phyloP scores from a whole-genome alignment of 64 coral and sea anemone species.

The Anthopleura sola region DNA sequence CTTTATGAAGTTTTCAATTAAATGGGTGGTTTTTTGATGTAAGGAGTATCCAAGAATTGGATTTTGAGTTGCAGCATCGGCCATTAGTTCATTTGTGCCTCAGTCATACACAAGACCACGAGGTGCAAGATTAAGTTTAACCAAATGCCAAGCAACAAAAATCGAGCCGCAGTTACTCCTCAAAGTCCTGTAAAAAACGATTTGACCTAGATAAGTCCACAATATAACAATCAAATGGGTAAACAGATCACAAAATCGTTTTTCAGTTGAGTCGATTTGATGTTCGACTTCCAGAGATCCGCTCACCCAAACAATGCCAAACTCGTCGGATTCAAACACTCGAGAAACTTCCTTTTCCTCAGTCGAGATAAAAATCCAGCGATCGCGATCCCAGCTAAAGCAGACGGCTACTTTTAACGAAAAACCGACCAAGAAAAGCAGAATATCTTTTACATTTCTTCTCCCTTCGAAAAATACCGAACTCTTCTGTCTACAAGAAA shows the following conservation, averaged over 20 bases:
- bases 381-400: background rate
- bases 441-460: background rate
- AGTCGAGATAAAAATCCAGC: background rate
- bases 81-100: background rate
- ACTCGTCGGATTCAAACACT: background rate
- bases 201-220: background rate
- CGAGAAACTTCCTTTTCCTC: background rate
- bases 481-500: background rate
- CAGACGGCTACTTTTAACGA: background rate
- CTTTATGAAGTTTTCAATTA: constrained; percentile 45
- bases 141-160: background rate
- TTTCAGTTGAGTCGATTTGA: background rate
- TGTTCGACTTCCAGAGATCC: background rate
- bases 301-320: too few species aligned
- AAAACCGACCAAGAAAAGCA: background rate
- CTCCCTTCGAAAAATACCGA: background rate
- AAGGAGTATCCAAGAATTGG: constrained; percentile 53
- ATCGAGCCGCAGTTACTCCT: background rate
- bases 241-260: background rate
- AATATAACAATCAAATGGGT: background rate
- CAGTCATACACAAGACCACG: background rate
- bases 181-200: background rate
- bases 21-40: constrained; percentile 53
- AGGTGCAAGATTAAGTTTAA: background rate
- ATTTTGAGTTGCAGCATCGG: background rate